Conservation (phyloP, 2,113 vertebrate species). For the Aegotheles bennettii region DNA sequence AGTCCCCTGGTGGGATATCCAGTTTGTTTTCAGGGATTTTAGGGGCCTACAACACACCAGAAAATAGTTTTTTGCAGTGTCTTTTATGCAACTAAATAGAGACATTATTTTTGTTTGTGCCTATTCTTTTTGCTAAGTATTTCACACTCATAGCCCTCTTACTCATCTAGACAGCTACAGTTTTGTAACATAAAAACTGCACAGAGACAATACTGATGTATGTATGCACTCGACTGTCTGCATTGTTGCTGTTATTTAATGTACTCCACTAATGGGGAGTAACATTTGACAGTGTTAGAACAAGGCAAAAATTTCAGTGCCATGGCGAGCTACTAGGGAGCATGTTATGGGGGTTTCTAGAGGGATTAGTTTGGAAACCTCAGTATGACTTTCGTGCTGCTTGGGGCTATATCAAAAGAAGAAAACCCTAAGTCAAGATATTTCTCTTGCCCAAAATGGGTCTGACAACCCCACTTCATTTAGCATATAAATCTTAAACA, state of each 20-base stretch:
- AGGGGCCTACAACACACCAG: neutral
- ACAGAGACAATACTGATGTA: too few species aligned
- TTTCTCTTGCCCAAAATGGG: neutral
- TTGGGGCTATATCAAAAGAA: neutral
- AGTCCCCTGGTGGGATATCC: neutral
- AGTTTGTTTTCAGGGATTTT: neutral
- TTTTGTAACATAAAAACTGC: neutral
- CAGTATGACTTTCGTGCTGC: neutral
- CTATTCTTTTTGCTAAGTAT: neutral
- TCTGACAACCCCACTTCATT: neutral
- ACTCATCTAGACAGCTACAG: neutral
- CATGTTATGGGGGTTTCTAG: neutral
- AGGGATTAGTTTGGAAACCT: neutral
- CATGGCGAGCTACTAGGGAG: neutral
- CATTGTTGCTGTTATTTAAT: too few species aligned
- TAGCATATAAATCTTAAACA: neutral
- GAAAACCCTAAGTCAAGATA: neutral
- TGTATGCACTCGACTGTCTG: too few species aligned
- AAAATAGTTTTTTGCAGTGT: neutral
- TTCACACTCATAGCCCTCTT: neutral
- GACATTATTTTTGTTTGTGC: fast-evolving
- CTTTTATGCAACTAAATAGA: neutral
- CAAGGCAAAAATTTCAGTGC: neutral
- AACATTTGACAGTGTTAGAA: neutral
- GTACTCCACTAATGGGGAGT: too few species aligned